Conservation (phyloP, 2,888 invertebrate species). For the Agonopterix arenella region DNA sequence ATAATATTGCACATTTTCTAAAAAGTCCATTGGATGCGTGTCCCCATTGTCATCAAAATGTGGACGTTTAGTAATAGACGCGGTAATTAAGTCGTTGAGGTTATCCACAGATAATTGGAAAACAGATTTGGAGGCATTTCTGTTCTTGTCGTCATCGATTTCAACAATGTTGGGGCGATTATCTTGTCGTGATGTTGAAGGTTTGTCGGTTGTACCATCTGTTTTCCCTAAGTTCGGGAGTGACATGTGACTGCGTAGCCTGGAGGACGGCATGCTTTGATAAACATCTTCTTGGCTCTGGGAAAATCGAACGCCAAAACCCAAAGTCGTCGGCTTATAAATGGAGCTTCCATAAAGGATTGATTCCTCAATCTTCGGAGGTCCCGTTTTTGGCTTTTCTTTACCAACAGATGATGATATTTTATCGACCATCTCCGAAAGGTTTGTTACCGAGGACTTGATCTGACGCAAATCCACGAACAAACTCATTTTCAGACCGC, state of each 20-base stretch:
- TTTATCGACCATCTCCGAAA: constrained; percentile 70
- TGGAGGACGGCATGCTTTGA: constrained; percentile 61
- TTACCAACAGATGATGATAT: constrained; percentile 51
- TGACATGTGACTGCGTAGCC: constrained; percentile 67
- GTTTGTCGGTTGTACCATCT: constrained; percentile 42
- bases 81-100: constrained; percentile 59
- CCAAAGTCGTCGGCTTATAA: constrained; percentile 60
- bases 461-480: constrained; percentile 70
- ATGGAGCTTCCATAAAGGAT: constrained; percentile 46
- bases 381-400: constrained; percentile 37
- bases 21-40: constrained; percentile 66
- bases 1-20: constrained; percentile 60
- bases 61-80: constrained; percentile 58
- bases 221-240: constrained; percentile 64
- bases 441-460: constrained; percentile 65
- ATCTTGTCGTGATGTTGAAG: constrained; percentile 32
- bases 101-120: constrained; percentile 53
- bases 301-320: constrained; percentile 66
- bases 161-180: constrained; percentile 53
- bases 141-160: constrained; percentile 49
- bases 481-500: constrained; percentile 53
- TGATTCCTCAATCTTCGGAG: constrained; percentile 39
- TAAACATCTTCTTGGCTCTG: constrained; percentile 66
- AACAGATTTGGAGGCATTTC: constrained; percentile 28
- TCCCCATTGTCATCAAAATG: constrained; percentile 63